Evolutionary conservation across 2,888 invertebrate species (phyloP).

Genomic region (Dendrolimus houi): DNA sequence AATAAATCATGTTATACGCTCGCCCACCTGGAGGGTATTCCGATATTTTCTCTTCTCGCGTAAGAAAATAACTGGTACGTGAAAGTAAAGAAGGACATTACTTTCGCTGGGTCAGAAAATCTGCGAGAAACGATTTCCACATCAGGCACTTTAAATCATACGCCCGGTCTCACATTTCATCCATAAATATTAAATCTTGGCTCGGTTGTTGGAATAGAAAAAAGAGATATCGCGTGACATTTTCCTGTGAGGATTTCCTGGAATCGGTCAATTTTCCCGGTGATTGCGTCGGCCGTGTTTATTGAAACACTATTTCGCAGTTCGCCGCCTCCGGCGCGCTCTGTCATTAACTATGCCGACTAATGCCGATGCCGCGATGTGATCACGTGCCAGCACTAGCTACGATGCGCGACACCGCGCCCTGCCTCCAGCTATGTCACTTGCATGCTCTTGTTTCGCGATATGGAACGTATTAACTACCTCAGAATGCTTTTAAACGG

Average conservation of each 20-base stretch:
- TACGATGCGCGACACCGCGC: neutral
- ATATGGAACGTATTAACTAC: no score
- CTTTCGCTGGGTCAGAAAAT: conserved; percentile 72
- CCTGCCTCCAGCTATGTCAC: no score
- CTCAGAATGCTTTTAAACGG: no score
- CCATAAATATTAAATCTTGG: conserved; percentile 74
- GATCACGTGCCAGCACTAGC: conserved; percentile 3
- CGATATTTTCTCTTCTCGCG: conserved; percentile 52
- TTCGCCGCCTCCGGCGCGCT: conserved; percentile 43
- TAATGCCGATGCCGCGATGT: conserved; percentile 9
- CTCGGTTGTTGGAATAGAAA: conserved; percentile 59
- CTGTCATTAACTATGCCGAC: conserved; percentile 39
- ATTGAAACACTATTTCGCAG: conserved; percentile 71
- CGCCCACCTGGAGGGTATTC: conserved; percentile 57
- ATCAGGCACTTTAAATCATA: conserved; percentile 73
- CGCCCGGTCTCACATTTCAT: conserved; percentile 72
- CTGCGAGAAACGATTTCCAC: conserved; percentile 70
- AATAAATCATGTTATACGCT: conserved; percentile 61
- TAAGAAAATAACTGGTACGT: conserved; percentile 71
- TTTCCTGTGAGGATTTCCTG: conserved; percentile 62
- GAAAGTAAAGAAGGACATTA: conserved; percentile 69
- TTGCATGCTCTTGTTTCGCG: no score
- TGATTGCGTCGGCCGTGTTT: conserved; percentile 64
- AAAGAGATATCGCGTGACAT: conserved; percentile 65
- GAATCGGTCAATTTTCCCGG: conserved; percentile 73